phyloP scores from a whole-genome alignment of 2,113 vertebrate species.

The Pseudorectes ferrugineus region DNA sequence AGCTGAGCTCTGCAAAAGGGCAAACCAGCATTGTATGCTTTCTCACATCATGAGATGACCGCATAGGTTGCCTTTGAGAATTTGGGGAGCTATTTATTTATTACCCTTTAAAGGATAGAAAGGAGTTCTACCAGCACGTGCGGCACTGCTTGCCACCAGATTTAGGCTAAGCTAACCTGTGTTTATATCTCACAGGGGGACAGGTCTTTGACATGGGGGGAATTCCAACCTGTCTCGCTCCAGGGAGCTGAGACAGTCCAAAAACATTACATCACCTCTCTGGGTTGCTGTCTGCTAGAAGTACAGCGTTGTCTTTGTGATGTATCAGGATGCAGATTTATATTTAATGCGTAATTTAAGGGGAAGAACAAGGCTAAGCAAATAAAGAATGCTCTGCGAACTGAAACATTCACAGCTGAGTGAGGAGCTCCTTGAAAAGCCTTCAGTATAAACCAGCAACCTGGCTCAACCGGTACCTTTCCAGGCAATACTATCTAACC shows the following conservation, averaged over 20 bases:
- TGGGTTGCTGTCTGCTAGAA: not conserved
- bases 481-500: not conserved
- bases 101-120: not conserved
- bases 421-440: not conserved
- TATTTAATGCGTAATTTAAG: not conserved
- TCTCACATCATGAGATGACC: not conserved
- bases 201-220: not conserved
- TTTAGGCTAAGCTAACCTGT: not conserved
- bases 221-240: constrained; percentile 13
- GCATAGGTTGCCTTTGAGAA: not conserved
- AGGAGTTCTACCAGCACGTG: not conserved
- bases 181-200: not conserved
- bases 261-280: constrained; percentile 34
- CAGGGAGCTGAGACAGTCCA: not conserved
- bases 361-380: constrained; percentile 12
- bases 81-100: not conserved
- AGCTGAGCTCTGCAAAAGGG: not conserved
- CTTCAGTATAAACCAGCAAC: not conserved
- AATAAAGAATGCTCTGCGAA: not conserved
- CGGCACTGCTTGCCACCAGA: not conserved
- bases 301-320: not conserved
- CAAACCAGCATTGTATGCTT: not conserved
- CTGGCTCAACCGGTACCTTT: not conserved
- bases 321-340: constrained; percentile 2
- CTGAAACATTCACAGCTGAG: not conserved